These are phyloP conservation scores for Discoglossus pictus DNA, from an alignment of 2,797 vertebrate species.

Conservation along the genomic window DNA sequence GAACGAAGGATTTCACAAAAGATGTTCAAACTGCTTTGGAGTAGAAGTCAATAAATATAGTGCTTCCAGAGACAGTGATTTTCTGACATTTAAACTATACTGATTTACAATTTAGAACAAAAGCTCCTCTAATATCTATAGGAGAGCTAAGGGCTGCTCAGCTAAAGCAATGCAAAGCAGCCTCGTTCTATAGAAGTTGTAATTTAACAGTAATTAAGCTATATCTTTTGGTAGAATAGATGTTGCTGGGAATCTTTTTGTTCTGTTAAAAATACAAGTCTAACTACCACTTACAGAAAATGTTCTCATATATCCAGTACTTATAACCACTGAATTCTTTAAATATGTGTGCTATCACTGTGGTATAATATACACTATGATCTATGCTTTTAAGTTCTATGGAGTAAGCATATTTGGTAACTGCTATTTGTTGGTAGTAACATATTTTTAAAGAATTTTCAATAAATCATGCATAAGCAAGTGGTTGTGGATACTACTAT, in stretches of 20 bases:
- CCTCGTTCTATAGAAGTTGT: constrained; percentile 28
- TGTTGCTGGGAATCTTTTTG: constrained; percentile 4
- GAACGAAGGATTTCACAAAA: constrained; percentile 50
- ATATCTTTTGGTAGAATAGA: constrained; percentile 11
- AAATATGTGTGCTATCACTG: no score
- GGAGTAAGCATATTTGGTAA: no score
- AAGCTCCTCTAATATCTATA: constrained; percentile 40
- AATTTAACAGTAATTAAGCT: constrained; percentile 44
- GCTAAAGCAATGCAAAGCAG: constrained; percentile 20
- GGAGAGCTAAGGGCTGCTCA: constrained; percentile 10
- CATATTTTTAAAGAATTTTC: no score
- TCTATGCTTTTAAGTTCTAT: no score
- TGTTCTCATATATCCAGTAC: background rate
- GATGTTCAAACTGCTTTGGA: constrained; percentile 31
- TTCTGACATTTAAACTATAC: constrained; percentile 51
- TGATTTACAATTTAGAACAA: constrained; percentile 51
- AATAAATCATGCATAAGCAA: no score
- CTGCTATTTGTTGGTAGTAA: no score
- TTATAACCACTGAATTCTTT: no score
- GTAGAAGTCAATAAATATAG: constrained; percentile 49
- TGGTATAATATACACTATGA: no score
- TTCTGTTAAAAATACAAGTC: constrained; percentile 13
- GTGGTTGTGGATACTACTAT: no score
- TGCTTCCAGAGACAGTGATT: constrained; percentile 47
- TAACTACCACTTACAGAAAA: constrained; percentile 24